These are phyloP conservation scores for Eupithecia pulchellata DNA, from an alignment of 2,888 invertebrate species.

Conservation along the genomic window DNA sequence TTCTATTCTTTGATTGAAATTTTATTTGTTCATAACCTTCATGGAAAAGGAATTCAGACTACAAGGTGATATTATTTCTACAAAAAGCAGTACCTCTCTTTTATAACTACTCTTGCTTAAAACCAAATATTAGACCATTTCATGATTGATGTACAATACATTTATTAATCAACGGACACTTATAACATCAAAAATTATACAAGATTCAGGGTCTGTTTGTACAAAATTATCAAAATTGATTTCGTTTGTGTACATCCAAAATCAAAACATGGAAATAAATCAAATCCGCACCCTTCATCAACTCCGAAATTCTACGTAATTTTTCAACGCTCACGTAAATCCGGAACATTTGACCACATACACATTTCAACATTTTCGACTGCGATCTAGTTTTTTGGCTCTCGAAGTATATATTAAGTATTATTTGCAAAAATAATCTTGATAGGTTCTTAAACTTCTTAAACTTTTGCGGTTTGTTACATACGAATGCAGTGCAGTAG, in stretches of 20 bases:
- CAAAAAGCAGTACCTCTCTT: no score
- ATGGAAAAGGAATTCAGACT: not conserved
- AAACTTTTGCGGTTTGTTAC: no score
- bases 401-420: not conserved
- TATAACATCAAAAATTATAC: not conserved
- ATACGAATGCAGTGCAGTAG: no score
- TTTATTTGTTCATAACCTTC: no score
- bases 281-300: slow-evolving; percentile 44
- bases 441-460: no score
- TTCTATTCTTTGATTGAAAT: no score
- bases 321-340: slow-evolving; percentile 36
- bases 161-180: not conserved
- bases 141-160: no score
- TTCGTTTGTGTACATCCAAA: slow-evolving; percentile 16
- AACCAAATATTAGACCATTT: not conserved
- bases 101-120: no score
- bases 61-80: not conserved
- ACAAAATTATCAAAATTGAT: slow-evolving; percentile 6
- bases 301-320: slow-evolving; percentile 38
- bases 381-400: not conserved
- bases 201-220: not conserved
- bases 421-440: not conserved
- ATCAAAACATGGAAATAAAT: slow-evolving; percentile 39
- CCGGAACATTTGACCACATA: slow-evolving; percentile 27
- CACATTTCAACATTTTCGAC: slow-evolving; percentile 4